Evolutionary conservation across 92 coral and sea anemone genomes (phyloP).

Genomic region (Desmophyllum pertusum): DNA sequence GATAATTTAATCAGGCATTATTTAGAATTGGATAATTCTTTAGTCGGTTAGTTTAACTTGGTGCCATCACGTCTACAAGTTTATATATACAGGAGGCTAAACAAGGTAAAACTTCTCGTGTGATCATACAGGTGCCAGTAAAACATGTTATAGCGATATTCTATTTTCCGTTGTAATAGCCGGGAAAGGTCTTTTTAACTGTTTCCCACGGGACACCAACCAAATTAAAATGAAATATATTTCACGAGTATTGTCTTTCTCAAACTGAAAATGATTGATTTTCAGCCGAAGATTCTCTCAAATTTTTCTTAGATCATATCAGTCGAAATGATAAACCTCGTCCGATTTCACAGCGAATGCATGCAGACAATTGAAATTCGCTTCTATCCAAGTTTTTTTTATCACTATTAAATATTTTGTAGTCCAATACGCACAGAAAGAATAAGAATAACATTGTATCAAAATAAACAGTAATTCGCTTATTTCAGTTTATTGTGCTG

Average conservation of each 20-base stretch:
- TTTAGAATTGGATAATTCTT: not conserved
- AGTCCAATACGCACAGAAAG: not conserved
- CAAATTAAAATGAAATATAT: not conserved
- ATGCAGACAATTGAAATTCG: not conserved
- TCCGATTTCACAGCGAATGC: not conserved
- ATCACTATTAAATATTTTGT: not conserved
- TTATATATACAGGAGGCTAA: not conserved
- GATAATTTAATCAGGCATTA: not conserved
- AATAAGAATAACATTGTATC: not conserved
- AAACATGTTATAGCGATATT: not conserved
- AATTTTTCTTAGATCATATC: not conserved
- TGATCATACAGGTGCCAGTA: not conserved
- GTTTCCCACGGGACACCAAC: not conserved
- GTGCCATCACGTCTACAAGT: slow-evolving; percentile 6
- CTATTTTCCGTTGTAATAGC: not conserved
- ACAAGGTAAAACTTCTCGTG: not conserved
- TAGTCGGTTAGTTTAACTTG: not conserved
- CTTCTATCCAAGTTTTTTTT: not conserved
- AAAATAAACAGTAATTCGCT: not conserved
- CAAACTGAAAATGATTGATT: not conserved
- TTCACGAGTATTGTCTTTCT: not conserved
- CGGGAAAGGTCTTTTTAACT: not conserved
- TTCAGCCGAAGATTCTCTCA: not conserved
- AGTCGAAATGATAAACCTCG: not conserved
- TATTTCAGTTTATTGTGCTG: not conserved